Percentiles rank a stretch among this genome's conserved stretches.
These are phyloP conservation scores for Heliconius erato DNA, from an alignment of 2,888 invertebrate genomes.

Conservation along the genomic window DNA sequence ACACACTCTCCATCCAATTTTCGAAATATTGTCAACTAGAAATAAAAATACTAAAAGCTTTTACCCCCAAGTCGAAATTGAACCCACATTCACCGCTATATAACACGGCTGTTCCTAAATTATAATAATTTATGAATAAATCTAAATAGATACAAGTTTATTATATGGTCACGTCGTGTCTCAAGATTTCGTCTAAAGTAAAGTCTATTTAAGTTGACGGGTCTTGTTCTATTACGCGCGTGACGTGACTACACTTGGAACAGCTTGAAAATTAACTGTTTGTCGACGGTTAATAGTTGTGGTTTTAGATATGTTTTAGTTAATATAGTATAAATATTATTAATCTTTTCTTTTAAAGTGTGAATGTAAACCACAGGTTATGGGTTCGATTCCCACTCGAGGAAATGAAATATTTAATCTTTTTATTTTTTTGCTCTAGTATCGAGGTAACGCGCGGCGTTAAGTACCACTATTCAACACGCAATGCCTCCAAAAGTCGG, in stretches of 20 bases:
- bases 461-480: no score
- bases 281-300: slow-evolving; percentile 14
- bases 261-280: slow-evolving; percentile 17
- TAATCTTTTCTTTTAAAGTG: no score
- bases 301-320: not conserved
- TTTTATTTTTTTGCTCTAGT: no score
- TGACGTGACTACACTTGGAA: slow-evolving; percentile 7
- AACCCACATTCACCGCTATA: not conserved
- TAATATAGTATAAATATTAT: not conserved
- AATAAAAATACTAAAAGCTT: no score
- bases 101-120: not conserved
- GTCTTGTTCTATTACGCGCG: slow-evolving; percentile 14
- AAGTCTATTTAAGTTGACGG: slow-evolving; percentile 19
- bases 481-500: no score
- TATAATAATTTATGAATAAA: slow-evolving; percentile 5
- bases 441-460: no score
- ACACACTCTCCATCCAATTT: no score
- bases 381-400: no score
- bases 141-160: slow-evolving; percentile 12
- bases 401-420: no score
- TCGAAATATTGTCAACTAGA: no score
- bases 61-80: not conserved
- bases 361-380: no score
- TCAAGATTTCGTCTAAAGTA: slow-evolving; percentile 17
- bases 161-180: slow-evolving; percentile 14